Base-by-base conservation (phyloP, 2,797 vertebrate genomes). In the Mormyrops boulengeri region DNA sequence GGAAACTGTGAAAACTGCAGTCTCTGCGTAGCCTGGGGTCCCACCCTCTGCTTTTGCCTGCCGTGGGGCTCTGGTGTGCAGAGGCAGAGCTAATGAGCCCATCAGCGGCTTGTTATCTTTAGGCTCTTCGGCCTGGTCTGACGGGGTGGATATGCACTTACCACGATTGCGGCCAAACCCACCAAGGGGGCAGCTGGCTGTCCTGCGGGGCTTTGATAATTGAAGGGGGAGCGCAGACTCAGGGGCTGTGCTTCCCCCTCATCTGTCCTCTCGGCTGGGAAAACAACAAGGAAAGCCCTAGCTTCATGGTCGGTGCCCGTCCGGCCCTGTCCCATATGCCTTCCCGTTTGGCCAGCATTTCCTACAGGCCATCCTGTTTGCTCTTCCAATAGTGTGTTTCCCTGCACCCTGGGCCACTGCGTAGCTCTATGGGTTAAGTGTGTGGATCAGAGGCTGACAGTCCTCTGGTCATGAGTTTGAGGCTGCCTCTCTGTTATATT, bases 21-120 rank as follows among this genome's bases (percentile, higher is more conserved):
- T 2, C 26, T 73, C 30, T 14, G 66, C 12, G 17, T 73, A 30
- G 30, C 66, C 66, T 4, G 66, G 30, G 12, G 12, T 69, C 69
- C 11, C 60, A 12, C 60, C 3, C 60, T 3, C 60, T 22, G 3
- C 12, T 14, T 34, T 38, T 44, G 9, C 69, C 49, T 30, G 87
- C 88, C 88, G 44, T 90, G 30, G 57, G 87, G 87, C 82, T 85
- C 47, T 77, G 19, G 52, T 47, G 19, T 44, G 30, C 30, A 34
- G 47, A 26, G 6, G 9, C 44, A 73, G n/a, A 66, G 44, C 84
- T 89, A 86, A 89, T 89, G 88, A 89, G 90, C 80, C 90, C 90
- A 73, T 73, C 26, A 47, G 90, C 52, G 82, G 90, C 90, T 57
- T 86, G 77, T 88, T 86, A 88, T 69, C 41, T 55, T 44, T 57